Conservation (phyloP, 2,888 invertebrate species). For the Cheilosia impressa region DNA sequence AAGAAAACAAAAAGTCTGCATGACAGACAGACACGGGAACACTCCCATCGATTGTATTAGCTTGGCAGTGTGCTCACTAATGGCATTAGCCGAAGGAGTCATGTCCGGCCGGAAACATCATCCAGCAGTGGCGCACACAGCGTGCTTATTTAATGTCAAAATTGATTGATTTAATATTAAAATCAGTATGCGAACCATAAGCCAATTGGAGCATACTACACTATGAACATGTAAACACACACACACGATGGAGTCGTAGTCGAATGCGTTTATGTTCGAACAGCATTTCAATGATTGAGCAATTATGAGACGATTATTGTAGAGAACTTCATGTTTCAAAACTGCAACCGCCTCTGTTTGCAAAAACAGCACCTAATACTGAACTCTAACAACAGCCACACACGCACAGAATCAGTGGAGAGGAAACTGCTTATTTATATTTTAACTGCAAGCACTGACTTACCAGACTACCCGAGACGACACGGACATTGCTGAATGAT, state of each 20-base stretch:
- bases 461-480: not conserved
- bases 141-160: conserved; percentile 63
- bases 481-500: conserved; percentile 6
- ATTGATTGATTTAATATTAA: conserved; percentile 74
- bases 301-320: conserved; percentile 69
- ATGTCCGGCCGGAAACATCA: conserved; percentile 55
- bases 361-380: not conserved
- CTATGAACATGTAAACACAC: conserved; percentile 9
- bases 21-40: conserved; percentile 10
- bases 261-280: conserved; percentile 21
- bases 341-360: not conserved
- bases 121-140: not conserved
- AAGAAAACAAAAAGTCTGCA: not conserved
- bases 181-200: conserved; percentile 62
- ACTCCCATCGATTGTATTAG: conserved; percentile 30
- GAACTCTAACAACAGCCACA: not conserved
- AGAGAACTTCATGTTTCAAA: conserved; percentile 14
- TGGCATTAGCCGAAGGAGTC: conserved; percentile 57
- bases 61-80: conserved; percentile 38
- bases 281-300: conserved; percentile 58
- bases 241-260: conserved; percentile 10
- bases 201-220: conserved; percentile 37
- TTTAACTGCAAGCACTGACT: conserved; percentile 49
- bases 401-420: conserved; percentile 21
- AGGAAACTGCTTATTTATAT: conserved; percentile 52